Percentiles rank a stretch among this genome's conserved stretches.
phyloP scores from a whole-genome alignment of 2,888 invertebrate species.

The Ophonus ardosiacus region DNA sequence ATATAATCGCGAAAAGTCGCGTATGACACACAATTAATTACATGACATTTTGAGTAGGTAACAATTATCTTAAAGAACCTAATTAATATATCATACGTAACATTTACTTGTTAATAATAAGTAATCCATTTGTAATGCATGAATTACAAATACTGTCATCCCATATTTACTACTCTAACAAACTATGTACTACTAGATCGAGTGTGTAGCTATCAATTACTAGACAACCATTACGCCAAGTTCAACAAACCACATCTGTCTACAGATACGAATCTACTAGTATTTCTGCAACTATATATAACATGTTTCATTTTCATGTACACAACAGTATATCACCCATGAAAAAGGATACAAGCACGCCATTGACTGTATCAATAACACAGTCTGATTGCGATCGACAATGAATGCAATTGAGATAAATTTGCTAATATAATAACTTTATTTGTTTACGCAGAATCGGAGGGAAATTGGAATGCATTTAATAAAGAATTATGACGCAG shows the following conservation, averaged over 20 bases:
- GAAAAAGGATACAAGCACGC: background rate
- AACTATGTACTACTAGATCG: background rate
- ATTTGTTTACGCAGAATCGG: background rate
- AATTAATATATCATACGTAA: background rate
- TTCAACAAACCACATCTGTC: conserved; percentile 18
- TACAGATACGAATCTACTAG: background rate
- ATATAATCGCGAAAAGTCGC: too few species aligned
- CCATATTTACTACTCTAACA: background rate
- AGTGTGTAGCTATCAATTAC: conserved; percentile 14
- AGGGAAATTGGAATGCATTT: background rate
- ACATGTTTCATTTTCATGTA: conserved; percentile 9
- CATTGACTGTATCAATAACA: background rate
- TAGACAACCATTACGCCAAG: conserved; percentile 21
- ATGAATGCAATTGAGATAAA: background rate
- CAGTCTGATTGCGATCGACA: background rate
- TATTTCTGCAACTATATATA: background rate
- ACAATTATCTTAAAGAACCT: background rate
- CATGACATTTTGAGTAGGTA: too few species aligned
- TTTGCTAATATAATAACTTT: background rate
- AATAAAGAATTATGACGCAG: background rate
- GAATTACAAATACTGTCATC: background rate
- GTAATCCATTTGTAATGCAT: background rate
- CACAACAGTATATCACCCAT: background rate
- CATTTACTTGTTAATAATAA: background rate
- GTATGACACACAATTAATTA: too few species aligned